A percentile compares a stretch with the other conserved stretches of the same genome.
phyloP scores from a whole-genome alignment of 2,888 invertebrate species.

The Octonoba sinensis region DNA sequence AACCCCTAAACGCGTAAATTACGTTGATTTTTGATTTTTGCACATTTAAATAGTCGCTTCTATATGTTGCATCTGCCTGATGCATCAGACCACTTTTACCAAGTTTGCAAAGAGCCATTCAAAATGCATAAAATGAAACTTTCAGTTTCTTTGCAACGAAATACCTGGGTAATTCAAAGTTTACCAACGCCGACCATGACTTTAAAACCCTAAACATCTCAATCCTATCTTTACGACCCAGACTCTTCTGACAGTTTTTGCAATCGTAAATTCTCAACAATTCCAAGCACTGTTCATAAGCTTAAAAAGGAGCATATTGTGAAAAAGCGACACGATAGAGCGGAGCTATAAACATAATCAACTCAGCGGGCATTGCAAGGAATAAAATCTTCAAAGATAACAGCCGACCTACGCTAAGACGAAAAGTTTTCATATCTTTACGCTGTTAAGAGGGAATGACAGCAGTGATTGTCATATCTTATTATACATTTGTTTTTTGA shows the following conservation, averaged over 20 bases:
- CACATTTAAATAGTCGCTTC: too few relatives aligned
- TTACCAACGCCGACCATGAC: too few relatives aligned
- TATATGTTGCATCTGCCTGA: too few relatives aligned
- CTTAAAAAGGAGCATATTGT: background rate
- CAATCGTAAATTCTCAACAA: slow-evolving; percentile 18
- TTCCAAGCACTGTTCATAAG: slow-evolving; percentile 31
- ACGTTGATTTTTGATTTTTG: too few relatives aligned
- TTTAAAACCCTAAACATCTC: background rate
- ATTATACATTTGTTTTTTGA: slow-evolving; percentile 8
- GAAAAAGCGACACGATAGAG: slow-evolving; percentile 38
- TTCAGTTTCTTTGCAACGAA: too few relatives aligned
- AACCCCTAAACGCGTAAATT: too few relatives aligned
- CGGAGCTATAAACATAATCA: slow-evolving; percentile 36
- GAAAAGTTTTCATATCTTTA: slow-evolving; percentile 17
- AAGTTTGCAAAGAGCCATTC: too few relatives aligned
- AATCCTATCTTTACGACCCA: slow-evolving; percentile 10
- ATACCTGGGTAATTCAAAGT: too few relatives aligned
- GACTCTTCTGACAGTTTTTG: slow-evolving; percentile 13
- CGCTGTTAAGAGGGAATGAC: background rate
- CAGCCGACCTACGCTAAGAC: slow-evolving; percentile 22
- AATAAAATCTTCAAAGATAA: slow-evolving; percentile 26
- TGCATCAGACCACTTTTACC: too few relatives aligned
- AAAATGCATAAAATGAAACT: too few relatives aligned
- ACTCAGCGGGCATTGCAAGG: slow-evolving; percentile 21
- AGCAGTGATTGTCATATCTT: slow-evolving; percentile 31